Evolutionary conservation across 1,140 invertebrate species (phyloP).

Genomic region (Drosophila grimshawi): DNA sequence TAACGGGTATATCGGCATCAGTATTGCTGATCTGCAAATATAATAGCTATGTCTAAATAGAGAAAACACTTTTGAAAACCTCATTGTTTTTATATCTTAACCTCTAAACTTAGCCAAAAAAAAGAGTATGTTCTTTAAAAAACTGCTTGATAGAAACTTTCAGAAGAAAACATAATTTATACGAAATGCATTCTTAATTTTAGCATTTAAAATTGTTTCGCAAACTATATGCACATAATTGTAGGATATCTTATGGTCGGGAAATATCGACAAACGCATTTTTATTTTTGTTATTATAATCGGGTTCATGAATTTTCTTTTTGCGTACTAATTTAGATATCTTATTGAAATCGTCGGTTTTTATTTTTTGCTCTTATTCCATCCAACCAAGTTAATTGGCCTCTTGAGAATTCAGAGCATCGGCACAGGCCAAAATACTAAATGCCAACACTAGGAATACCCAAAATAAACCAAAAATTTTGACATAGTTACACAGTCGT

Average conservation of each 20-base stretch:
- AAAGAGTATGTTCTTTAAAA: too few relatives aligned
- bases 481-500: conserved; percentile 72
- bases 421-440: conserved; percentile 52
- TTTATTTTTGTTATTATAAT: conserved; percentile 45
- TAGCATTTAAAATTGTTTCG: too few relatives aligned
- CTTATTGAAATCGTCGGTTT: background rate
- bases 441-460: conserved; percentile 72
- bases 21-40: too few relatives aligned
- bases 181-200: too few relatives aligned
- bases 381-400: conserved; percentile 72
- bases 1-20: background rate
- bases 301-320: conserved; percentile 45
- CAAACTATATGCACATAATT: too few relatives aligned
- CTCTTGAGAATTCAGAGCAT: conserved; percentile 70
- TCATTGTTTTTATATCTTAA: too few relatives aligned
- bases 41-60: too few relatives aligned
- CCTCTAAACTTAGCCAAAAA: too few relatives aligned
- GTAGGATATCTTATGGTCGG: background rate
- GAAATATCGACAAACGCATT: conserved; percentile 6
- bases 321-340: conserved; percentile 25
- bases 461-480: conserved; percentile 69
- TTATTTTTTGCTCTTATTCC: conserved; percentile 14
- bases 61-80: too few relatives aligned
- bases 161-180: too few relatives aligned
- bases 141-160: too few relatives aligned